Percentiles rank a stretch among this genome's conserved stretches.
These are phyloP conservation scores for Acropternis orthonyx DNA, from an alignment of 2,797 vertebrate genomes.

Conservation along the genomic window DNA sequence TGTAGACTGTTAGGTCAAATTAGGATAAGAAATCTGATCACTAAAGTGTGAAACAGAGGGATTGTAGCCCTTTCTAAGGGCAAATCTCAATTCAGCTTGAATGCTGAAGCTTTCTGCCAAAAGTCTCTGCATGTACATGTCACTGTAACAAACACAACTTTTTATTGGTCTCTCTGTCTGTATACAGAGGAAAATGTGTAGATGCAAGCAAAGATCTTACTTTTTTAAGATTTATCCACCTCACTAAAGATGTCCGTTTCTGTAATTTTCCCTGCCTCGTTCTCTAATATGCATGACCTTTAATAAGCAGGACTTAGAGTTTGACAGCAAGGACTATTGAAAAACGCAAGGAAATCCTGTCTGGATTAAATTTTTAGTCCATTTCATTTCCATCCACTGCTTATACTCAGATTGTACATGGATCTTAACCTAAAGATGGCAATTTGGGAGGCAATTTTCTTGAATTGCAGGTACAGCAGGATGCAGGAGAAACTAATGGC, in stretches of 20 bases:
- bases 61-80: background rate
- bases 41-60: background rate
- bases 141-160: background rate
- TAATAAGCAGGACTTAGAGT: background rate
- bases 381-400: constrained; percentile 44
- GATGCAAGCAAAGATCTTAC: background rate
- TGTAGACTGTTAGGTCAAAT: constrained; percentile 5
- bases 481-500: constrained; percentile 43
- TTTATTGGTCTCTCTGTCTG: background rate
- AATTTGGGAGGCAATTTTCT: constrained; percentile 69
- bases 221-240: background rate
- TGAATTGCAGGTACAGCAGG: constrained; percentile 64
- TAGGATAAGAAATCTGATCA: constrained; percentile 18
- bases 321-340: constrained; percentile 8
- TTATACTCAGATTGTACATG: constrained; percentile 21
- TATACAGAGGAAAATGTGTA: background rate
- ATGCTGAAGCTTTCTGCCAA: background rate
- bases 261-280: background rate
- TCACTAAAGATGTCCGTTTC: background rate
- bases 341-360: background rate
- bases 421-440: constrained; percentile 63
- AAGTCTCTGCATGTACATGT: background rate
- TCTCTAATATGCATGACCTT: constrained; percentile 29
- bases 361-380: constrained; percentile 54
- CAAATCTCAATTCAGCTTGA: background rate